A percentile compares a stretch with the other conserved stretches of the same genome.
phyloP scores from a whole-genome alignment of 2,888 invertebrate genomes.

The Tetanocera ferruginea region DNA sequence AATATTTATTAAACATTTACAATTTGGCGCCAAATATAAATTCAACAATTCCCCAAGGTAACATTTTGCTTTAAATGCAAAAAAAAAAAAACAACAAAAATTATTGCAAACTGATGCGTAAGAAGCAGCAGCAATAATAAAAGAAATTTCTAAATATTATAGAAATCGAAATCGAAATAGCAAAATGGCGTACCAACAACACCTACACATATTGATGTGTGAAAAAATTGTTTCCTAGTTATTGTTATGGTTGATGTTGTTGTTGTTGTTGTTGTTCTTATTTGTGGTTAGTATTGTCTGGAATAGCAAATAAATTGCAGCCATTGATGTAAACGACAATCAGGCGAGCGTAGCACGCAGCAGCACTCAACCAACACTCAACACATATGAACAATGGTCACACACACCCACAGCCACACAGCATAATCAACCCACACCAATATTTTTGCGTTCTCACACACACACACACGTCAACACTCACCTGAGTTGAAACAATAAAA shows the following conservation, averaged over 20 bases:
- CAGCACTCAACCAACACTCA: too few relatives aligned
- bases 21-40: background rate
- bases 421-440: background rate
- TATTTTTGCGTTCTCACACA: background rate
- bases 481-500: slow-evolving; percentile 25
- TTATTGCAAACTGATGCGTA: background rate
- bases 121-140: background rate
- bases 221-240: background rate
- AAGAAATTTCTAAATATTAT: background rate
- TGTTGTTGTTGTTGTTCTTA: background rate
- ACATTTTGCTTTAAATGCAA: background rate
- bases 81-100: background rate
- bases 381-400: background rate
- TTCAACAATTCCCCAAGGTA: background rate
- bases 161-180: slow-evolving; percentile 3
- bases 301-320: slow-evolving; percentile 5
- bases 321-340: slow-evolving; percentile 4
- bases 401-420: too few relatives aligned
- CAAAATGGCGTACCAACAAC: background rate
- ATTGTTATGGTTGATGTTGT: background rate
- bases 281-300: background rate
- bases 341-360: background rate
- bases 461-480: background rate
- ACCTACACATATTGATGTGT: background rate
- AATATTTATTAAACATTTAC: background rate